phyloP scores from a whole-genome alignment of 2,797 vertebrate species.

The Xiphophorus birchmanni region DNA sequence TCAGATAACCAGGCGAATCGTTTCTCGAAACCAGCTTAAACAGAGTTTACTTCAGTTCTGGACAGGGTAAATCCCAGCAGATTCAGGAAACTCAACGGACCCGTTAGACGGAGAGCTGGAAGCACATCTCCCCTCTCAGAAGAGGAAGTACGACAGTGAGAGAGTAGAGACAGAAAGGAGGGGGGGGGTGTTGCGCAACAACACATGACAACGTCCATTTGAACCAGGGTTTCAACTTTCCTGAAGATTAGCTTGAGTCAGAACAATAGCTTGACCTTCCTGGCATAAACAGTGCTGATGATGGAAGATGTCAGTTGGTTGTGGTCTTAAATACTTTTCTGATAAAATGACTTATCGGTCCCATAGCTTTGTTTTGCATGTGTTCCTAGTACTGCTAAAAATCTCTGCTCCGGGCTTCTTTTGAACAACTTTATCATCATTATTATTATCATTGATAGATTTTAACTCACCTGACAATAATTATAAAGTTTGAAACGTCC shows the following conservation, averaged over 20 bases:
- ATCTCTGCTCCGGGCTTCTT: conserved; percentile 21
- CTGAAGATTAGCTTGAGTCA: conserved; percentile 13
- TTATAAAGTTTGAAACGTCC: conserved; percentile 47
- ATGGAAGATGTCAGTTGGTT: neutral
- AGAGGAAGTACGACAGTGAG: too few species aligned
- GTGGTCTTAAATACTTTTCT: conserved; percentile 15
- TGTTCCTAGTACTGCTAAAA: conserved; percentile 1
- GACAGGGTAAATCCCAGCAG: too few species aligned
- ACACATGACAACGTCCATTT: neutral
- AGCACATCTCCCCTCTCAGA: too few species aligned
- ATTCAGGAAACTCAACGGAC: too few species aligned
- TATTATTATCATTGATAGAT: conserved; percentile 20
- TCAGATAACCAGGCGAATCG: too few species aligned
- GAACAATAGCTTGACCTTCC: neutral
- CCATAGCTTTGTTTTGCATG: neutral
- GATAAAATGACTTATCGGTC: conserved; percentile 9
- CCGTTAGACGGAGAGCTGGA: too few species aligned
- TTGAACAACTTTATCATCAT: conserved; percentile 14
- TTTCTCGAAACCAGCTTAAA: too few species aligned
- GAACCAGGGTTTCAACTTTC: neutral
- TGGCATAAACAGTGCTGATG: neutral
- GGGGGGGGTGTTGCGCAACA: too few species aligned
- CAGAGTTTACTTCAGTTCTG: too few species aligned
- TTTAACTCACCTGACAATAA: conserved; percentile 34
- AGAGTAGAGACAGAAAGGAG: too few species aligned